Evolutionary conservation across 2,888 invertebrate genomes (phyloP).

Genomic region (Ennomos fuscantarius): DNA sequence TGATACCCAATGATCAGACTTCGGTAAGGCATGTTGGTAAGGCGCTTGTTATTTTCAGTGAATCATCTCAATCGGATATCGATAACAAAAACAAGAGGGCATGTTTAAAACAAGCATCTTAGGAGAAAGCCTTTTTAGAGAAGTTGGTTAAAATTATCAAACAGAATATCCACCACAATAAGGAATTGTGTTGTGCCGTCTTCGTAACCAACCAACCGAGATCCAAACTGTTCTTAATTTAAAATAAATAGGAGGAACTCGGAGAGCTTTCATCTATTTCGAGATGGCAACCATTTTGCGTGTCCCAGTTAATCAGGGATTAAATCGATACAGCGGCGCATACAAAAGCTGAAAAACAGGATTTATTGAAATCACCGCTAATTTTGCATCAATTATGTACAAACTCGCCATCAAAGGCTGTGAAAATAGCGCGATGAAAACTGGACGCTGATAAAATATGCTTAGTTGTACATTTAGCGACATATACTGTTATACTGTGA

Average conservation of each 20-base stretch:
- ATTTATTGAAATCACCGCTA: constrained; percentile 43
- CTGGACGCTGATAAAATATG: not conserved
- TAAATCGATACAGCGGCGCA: constrained; percentile 51
- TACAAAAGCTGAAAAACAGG: constrained; percentile 44
- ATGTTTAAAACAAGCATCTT: too few relatives aligned
- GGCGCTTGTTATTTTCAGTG: too few relatives aligned
- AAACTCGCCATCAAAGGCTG: constrained; percentile 9
- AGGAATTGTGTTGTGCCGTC: constrained; percentile 18
- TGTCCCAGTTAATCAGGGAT: constrained; percentile 53
- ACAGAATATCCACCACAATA: not conserved
- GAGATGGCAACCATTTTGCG: constrained; percentile 51
- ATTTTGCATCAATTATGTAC: constrained; percentile 40
- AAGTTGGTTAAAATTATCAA: too few relatives aligned
- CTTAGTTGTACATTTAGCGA: not conserved
- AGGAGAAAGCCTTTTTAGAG: too few relatives aligned
- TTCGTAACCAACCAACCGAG: constrained; percentile 28
- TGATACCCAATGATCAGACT: too few relatives aligned
- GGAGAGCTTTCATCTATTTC: constrained; percentile 56
- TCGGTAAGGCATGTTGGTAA: too few relatives aligned
- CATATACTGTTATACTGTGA: not conserved
- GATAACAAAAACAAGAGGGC: too few relatives aligned
- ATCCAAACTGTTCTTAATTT: constrained; percentile 45
- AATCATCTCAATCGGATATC: too few relatives aligned
- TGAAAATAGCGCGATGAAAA: constrained; percentile 10
- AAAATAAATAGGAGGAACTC: constrained; percentile 53